Conservation (phyloP, 2,113 vertebrate species). For the Oreochromis spilurus region DNA sequence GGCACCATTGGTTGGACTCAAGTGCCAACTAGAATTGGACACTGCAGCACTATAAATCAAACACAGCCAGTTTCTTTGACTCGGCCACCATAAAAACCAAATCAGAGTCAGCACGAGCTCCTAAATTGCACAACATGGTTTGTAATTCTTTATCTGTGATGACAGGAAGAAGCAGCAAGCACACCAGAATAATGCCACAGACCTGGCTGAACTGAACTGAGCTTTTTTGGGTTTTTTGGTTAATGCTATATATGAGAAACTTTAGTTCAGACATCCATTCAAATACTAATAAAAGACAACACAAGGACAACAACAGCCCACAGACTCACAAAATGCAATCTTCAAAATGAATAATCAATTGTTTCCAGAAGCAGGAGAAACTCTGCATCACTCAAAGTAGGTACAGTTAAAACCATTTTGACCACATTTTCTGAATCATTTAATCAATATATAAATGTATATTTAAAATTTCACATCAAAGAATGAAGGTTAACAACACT, state of each 20-base stretch:
- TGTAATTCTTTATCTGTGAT: not conserved
- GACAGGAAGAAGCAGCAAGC: not conserved
- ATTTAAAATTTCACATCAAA: not conserved
- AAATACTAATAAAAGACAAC: not conserved
- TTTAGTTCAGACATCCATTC: not conserved
- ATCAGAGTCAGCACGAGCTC: not conserved
- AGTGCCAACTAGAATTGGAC: slow-evolving; percentile 11
- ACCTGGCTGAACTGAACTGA: not conserved
- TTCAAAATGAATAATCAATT: not conserved
- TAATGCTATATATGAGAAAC: not conserved
- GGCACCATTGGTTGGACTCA: not conserved
- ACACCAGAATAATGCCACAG: not conserved
- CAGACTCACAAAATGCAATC: not conserved
- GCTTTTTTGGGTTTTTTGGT: not conserved
- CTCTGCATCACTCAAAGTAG: not conserved
- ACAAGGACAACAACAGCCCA: not conserved
- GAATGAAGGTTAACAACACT: not conserved
- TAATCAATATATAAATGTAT: not conserved
- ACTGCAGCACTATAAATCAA: not conserved
- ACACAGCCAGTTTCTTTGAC: not conserved
- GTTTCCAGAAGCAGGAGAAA: not conserved
- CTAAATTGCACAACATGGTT: not conserved
- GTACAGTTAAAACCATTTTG: not conserved
- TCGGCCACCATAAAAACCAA: not conserved
- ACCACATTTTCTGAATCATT: not conserved